A percentile compares a stretch with the other conserved stretches of the same genome.
phyloP scores from a whole-genome alignment of 2,113 vertebrate species.

The Alethe diademata region DNA sequence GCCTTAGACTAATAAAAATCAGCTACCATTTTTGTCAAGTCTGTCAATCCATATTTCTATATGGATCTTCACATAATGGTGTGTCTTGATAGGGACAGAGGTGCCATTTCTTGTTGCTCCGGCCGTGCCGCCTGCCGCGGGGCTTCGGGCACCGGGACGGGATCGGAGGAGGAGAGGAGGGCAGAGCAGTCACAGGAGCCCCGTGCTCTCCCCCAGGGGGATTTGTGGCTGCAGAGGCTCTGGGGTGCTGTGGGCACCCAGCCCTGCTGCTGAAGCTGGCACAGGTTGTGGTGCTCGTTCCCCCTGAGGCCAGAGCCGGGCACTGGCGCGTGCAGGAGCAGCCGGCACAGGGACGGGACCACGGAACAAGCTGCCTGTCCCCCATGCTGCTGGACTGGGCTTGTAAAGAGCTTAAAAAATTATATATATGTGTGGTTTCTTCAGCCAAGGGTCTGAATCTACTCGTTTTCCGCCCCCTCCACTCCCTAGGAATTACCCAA shows the following conservation, averaged over 20 bases:
- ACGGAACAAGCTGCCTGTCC: background rate
- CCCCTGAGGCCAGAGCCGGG: background rate
- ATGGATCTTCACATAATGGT: slow-evolving; percentile 70
- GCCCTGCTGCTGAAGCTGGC: background rate
- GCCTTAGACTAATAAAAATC: slow-evolving; percentile 80
- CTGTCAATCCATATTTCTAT: slow-evolving; percentile 73
- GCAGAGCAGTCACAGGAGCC: background rate
- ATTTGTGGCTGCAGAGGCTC: background rate
- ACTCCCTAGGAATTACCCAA: slow-evolving; percentile 70
- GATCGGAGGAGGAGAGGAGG: background rate
- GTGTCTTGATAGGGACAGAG: slow-evolving; percentile 62
- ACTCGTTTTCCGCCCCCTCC: slow-evolving; percentile 59
- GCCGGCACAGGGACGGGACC: background rate
- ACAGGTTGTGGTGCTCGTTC: background rate
- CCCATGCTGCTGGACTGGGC: background rate
- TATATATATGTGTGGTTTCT: slow-evolving; percentile 61
- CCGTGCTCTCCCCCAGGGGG: background rate
- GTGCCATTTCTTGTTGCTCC: slow-evolving; percentile 59
- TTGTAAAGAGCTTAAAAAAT: slow-evolving; percentile 65
- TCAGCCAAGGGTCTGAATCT: slow-evolving; percentile 68
- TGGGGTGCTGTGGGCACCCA: background rate
- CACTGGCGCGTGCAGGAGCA: background rate
- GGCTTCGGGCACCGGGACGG: background rate
- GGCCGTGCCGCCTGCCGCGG: background rate
- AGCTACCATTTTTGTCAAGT: slow-evolving; percentile 74